These are phyloP conservation scores for Neosilurus hyrtlii DNA, from an alignment of 2,797 vertebrate genomes.

Conservation along the genomic window DNA sequence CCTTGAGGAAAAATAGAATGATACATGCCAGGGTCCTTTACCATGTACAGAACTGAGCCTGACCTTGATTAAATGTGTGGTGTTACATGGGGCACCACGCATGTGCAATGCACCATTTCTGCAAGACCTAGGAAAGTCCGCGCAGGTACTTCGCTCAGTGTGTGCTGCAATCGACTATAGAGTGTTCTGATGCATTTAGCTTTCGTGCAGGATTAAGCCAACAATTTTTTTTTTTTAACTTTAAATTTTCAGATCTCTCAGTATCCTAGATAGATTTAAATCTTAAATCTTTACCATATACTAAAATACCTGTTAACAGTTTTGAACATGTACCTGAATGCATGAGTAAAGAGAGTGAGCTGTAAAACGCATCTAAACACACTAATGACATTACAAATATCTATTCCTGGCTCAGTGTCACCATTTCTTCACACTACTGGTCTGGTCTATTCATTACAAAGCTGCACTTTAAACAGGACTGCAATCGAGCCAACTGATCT, in stretches of 20 bases:
- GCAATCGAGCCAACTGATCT: background rate
- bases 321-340: background rate
- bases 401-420: constrained; percentile 40
- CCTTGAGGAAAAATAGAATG: too few relatives aligned
- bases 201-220: too few relatives aligned
- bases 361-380: constrained; percentile 27
- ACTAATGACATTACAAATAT: constrained; percentile 42
- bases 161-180: too few relatives aligned
- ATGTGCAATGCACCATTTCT: too few relatives aligned
- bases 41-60: too few relatives aligned
- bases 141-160: too few relatives aligned
- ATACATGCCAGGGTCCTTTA: too few relatives aligned
- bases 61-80: too few relatives aligned
- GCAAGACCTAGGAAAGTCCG: too few relatives aligned
- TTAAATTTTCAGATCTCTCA: background rate
- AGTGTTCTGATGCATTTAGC: too few relatives aligned
- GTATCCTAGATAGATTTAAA: background rate
- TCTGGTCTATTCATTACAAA: constrained; percentile 2
- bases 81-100: too few relatives aligned
- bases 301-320: background rate
- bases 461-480: constrained; percentile 2
- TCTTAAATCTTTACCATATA: background rate
- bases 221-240: too few relatives aligned
- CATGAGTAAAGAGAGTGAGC: background rate
- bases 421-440: background rate